Evolutionary conservation across 2,797 vertebrate genomes (phyloP).

Genomic region (Naso thynnoides): DNA sequence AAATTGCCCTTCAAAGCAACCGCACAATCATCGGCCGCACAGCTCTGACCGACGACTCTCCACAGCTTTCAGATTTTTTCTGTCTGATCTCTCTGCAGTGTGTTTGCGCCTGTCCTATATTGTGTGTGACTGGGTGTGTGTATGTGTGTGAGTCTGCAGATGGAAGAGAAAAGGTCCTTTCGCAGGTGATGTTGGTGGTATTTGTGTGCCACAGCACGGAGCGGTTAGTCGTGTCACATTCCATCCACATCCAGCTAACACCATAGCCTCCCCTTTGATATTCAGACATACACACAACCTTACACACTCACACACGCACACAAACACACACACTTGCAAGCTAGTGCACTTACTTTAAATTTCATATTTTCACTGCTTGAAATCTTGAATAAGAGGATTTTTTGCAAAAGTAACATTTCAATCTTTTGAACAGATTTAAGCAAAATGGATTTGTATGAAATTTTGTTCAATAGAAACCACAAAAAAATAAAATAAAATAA

Average conservation of each 20-base stretch:
- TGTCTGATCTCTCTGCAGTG: constrained; percentile 29
- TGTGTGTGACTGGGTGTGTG: constrained; percentile 12
- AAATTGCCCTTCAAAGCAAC: constrained; percentile 81
- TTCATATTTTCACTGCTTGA: not conserved
- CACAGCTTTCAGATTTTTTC: constrained; percentile 49
- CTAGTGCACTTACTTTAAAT: not conserved
- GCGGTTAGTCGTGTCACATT: constrained; percentile 68
- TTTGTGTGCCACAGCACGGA: constrained; percentile 59
- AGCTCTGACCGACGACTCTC: constrained; percentile 49
- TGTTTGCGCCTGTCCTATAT: constrained; percentile 7
- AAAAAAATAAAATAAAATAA: not conserved
- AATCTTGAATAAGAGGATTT: not conserved
- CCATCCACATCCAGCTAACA: constrained; percentile 58
- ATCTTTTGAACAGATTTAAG: too few species aligned
- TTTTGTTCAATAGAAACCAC: too few species aligned
- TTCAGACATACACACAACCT: constrained; percentile 34
- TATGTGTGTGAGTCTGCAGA: constrained; percentile 18
- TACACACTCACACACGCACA: constrained; percentile 4
- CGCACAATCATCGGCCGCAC: constrained; percentile 74
- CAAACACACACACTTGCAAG: constrained; percentile 2
- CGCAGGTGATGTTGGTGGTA: constrained; percentile 51
- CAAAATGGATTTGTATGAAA: not conserved
- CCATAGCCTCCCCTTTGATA: constrained; percentile 46
- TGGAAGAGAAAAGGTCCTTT: constrained; percentile 55
- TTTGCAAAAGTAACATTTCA: too few species aligned